Percentiles rank a stretch among this genome's conserved stretches.
phyloP scores from a whole-genome alignment of 2,888 invertebrate species.

The Hyposoter didymator region DNA sequence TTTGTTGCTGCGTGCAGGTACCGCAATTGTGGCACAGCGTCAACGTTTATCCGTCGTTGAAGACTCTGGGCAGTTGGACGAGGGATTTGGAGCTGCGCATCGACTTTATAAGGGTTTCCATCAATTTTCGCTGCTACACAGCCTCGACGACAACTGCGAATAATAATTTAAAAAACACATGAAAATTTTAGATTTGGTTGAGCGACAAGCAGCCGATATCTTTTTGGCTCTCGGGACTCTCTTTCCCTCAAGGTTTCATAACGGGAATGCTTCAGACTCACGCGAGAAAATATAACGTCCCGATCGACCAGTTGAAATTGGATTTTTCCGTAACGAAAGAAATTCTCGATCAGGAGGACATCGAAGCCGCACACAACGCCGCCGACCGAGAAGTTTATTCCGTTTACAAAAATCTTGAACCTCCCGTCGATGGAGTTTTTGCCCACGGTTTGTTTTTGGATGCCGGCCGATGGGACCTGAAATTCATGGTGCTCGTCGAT shows the following conservation, averaged over 20 bases:
- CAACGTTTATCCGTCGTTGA: constrained; percentile 94
- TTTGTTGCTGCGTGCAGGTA: constrained; percentile 84
- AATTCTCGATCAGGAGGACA: constrained; percentile 88
- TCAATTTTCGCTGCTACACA: neutral
- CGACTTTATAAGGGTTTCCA: constrained; percentile 90
- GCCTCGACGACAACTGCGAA: too few species aligned
- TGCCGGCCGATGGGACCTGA: constrained; percentile 93
- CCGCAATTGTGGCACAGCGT: constrained; percentile 92
- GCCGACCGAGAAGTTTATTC: constrained; percentile 77
- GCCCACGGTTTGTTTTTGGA: constrained; percentile 94
- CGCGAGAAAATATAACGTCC: constrained; percentile 93
- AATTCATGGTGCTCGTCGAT: constrained; percentile 89
- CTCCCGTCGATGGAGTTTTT: constrained; percentile 89
- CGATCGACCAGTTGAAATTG: constrained; percentile 94
- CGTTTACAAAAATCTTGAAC: constrained; percentile 86
- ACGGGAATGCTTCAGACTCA: constrained; percentile 96
- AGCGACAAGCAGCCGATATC: constrained; percentile 90
- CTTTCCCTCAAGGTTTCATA: constrained; percentile 96
- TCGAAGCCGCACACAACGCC: constrained; percentile 85
- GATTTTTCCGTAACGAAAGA: constrained; percentile 89
- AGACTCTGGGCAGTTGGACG: constrained; percentile 94
- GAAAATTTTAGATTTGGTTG: constrained; percentile 88
- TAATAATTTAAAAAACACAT: neutral
- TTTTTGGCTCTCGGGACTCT: constrained; percentile 97
- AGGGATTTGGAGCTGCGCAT: constrained; percentile 92